Evolutionary conservation across 2,888 invertebrate species (phyloP).

Genomic region (Nasonia oneida): DNA sequence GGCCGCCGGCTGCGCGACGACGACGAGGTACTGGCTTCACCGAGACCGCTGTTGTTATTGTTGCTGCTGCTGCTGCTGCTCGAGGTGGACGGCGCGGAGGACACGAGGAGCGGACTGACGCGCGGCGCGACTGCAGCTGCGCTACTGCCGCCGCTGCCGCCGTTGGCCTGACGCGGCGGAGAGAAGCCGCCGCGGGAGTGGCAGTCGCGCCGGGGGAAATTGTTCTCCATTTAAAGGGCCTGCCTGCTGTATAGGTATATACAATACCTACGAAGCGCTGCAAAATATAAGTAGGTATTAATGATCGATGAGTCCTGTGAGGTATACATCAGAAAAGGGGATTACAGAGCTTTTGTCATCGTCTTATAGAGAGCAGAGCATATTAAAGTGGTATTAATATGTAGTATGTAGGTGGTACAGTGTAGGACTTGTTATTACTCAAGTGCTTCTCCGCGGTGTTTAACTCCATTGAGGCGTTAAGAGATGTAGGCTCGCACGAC

Average conservation of each 20-base stretch:
- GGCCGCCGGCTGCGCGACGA: conserved; percentile 1
- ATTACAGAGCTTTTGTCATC: too few species aligned
- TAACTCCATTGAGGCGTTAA: too few species aligned
- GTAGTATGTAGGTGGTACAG: too few species aligned
- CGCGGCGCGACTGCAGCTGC: conserved; percentile 30
- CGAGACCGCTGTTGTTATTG: neutral
- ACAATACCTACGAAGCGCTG: neutral
- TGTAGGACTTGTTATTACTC: too few species aligned
- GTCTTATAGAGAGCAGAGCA: too few species aligned
- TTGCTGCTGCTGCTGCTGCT: neutral
- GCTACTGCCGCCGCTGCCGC: neutral
- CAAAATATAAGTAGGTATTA: too few species aligned
- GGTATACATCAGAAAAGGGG: too few species aligned
- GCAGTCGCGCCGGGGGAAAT: conserved; percentile 25
- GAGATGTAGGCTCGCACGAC: too few species aligned
- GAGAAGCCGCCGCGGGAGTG: conserved; percentile 18
- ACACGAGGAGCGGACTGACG: neutral
- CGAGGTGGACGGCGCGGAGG: neutral
- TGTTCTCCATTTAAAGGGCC: conserved; percentile 48
- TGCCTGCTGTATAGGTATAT: neutral
- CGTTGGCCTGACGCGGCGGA: neutral
- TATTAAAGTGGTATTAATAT: too few species aligned
- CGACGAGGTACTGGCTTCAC: conserved; percentile 12
- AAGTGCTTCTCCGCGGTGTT: too few species aligned
- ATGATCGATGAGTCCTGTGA: too few species aligned